Evolutionary conservation across 2,797 vertebrate species (phyloP).

Genomic region (Sebastes matsubarae): DNA sequence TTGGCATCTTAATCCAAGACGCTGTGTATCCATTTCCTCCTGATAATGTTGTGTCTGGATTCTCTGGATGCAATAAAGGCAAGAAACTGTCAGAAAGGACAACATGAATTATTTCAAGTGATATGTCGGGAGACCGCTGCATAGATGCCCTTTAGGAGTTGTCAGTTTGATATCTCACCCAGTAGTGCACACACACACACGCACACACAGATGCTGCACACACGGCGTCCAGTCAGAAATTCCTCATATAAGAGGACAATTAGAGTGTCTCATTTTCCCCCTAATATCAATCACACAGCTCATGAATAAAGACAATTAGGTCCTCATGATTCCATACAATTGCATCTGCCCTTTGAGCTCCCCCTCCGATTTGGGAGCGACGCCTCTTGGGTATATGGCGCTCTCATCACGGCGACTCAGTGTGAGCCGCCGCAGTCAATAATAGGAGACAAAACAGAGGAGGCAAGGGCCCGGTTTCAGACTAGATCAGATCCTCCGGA

Average conservation of each 20-base stretch:
- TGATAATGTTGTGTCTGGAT: constrained; percentile 21
- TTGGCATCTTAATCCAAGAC: neutral
- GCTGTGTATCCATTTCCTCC: constrained; percentile 26
- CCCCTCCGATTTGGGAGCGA: constrained; percentile 57
- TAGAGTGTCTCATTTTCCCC: constrained; percentile 79
- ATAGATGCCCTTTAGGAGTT: constrained; percentile 79
- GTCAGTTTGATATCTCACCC: constrained; percentile 81
- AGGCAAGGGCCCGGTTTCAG: constrained; percentile 69
- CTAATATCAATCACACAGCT: constrained; percentile 83
- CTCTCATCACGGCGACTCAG: constrained; percentile 67
- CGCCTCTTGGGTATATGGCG: constrained; percentile 74
- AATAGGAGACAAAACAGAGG: constrained; percentile 74
- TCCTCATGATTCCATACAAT: constrained; percentile 76
- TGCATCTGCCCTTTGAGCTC: constrained; percentile 74
- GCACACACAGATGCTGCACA: constrained; percentile 3
- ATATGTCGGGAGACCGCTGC: constrained; percentile 69
- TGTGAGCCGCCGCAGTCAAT: constrained; percentile 74
- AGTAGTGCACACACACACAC: constrained; percentile 25
- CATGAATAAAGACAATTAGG: constrained; percentile 85
- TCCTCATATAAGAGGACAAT: constrained; percentile 80
- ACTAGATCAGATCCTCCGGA: constrained; percentile 79
- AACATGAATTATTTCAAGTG: constrained; percentile 75
- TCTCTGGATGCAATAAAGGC: constrained; percentile 41
- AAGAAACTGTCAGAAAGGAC: constrained; percentile 72
- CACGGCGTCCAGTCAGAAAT: constrained; percentile 63